Evolutionary conservation across 2,888 invertebrate genomes (phyloP), one percentile per base, ranked within the genome.

Genomic region (Liodrosophila aerea): DNA sequence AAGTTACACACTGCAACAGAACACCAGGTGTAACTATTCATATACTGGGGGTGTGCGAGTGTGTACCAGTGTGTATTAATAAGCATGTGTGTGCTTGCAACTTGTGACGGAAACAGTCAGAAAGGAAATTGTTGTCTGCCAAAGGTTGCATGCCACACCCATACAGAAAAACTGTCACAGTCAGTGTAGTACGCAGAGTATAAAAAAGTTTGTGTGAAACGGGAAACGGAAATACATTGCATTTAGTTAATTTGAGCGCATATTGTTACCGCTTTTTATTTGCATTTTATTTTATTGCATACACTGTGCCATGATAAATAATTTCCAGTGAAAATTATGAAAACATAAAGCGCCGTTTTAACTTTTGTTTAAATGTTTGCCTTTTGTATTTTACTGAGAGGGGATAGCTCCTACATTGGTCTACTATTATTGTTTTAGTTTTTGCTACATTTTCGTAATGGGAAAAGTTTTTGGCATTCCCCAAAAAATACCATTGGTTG

Each of bases 171-270:
- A 27, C n/a, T 30, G n/a, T 11, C 34, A n/a, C 33, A 43, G n/a
- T 8, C 29, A 9, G 22, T 15, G 12, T 36, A 22, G 12, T 45
- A 29, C 34, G 34, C 57, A n/a, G 15, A 41, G 29, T 44, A 22
- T 8, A 29, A 3, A 29, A 33, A 59, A 39, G 15, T 30, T 44
- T 9, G 29, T 34, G 44, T 16, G 31, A 11, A 41, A 37, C 33
- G 62, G 46, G 58, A 64, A 72, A 36, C 53, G 51, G 73, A 76
- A 76, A 59, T 64, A 46, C 46, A 54, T 57, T 50, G 57, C 60
- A 82, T 72, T 76, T 68, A 50, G 62, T 60, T 80, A 80, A 83
- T 83, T 76, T 80, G 61, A 80, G 73, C 57, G 46, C 44, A 56
- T 40, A 45, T 56, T 62, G 60, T 72, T 40, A 43, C 46, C 18